Evolutionary conservation across 2,113 vertebrate genomes (phyloP).

Genomic region (Panthera uncia): DNA sequence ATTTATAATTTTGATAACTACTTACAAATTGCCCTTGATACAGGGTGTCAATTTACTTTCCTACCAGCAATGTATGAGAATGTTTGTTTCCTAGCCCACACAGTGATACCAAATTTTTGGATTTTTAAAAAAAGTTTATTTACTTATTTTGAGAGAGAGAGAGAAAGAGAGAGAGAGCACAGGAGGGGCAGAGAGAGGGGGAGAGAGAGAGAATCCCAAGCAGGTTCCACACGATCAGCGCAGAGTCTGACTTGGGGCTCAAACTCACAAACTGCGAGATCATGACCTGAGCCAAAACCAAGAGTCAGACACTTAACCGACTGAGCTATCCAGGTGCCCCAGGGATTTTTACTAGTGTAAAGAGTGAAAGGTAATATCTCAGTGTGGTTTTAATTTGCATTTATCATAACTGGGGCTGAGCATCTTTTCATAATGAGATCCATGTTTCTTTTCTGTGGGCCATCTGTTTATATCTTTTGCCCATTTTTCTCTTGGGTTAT

Average conservation of each 20-base stretch:
- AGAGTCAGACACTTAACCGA: too few relatives aligned
- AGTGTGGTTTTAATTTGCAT: background rate
- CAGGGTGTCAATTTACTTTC: background rate
- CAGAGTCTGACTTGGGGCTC: too few relatives aligned
- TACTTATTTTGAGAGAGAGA: too few relatives aligned
- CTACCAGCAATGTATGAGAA: background rate
- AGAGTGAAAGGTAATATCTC: background rate
- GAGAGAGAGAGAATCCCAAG: too few relatives aligned
- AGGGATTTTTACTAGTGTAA: background rate
- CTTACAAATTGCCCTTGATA: background rate
- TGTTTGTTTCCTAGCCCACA: background rate
- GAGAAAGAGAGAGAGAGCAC: too few relatives aligned
- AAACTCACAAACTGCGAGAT: too few relatives aligned
- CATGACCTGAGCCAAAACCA: too few relatives aligned
- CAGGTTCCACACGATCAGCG: too few relatives aligned
- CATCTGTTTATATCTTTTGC: slow-evolving; percentile 50
- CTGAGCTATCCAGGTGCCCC: too few relatives aligned
- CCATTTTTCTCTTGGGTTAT: slow-evolving; percentile 36
- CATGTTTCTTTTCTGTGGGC: slow-evolving; percentile 24
- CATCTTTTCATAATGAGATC: slow-evolving; percentile 34
- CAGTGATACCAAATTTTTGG: background rate
- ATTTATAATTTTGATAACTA: slow-evolving; percentile 13
- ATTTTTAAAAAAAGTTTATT: background rate
- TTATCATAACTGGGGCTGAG: slow-evolving; percentile 17
- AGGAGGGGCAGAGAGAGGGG: too few relatives aligned